A percentile compares a stretch with the other conserved stretches of the same genome.
These are phyloP conservation scores for Oceanodroma tethys DNA, from an alignment of 2,113 vertebrate genomes.

Conservation along the genomic window DNA sequence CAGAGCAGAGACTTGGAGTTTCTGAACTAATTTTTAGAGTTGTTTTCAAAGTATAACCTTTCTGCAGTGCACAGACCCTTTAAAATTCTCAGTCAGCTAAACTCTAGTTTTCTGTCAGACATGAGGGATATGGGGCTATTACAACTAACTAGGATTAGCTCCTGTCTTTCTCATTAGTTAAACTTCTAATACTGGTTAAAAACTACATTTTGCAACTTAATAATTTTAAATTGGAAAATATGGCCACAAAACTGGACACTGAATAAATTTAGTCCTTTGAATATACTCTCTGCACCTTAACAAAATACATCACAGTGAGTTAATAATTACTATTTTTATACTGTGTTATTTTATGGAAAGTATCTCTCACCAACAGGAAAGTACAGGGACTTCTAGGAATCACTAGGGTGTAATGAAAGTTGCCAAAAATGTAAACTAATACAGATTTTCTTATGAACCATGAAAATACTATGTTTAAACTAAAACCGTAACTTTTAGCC, in stretches of 20 bases:
- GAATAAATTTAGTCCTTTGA: not conserved
- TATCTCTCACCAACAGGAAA: slow-evolving; percentile 71
- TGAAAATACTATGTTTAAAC: slow-evolving; percentile 74
- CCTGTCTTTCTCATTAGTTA: not conserved
- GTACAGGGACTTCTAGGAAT: slow-evolving; percentile 69
- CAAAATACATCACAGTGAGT: slow-evolving; percentile 61
- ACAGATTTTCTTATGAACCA: slow-evolving; percentile 75
- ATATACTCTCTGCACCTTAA: slow-evolving; percentile 11
- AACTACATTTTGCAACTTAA: not conserved
- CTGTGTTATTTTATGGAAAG: slow-evolving; percentile 70
- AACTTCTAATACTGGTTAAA: not conserved
- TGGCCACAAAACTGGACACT: not conserved
- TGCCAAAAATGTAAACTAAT: slow-evolving; percentile 80
- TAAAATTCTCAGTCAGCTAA: not conserved
- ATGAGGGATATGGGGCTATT: not conserved
- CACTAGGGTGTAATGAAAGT: slow-evolving; percentile 69
- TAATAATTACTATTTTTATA: slow-evolving; percentile 72
- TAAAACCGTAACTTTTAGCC: slow-evolving; percentile 68
- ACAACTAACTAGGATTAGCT: not conserved
- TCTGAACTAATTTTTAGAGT: not conserved
- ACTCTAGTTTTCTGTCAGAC: not conserved
- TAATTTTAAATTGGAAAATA: not conserved
- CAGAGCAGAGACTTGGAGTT: not conserved
- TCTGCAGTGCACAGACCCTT: not conserved
- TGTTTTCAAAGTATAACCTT: not conserved